Base-by-base conservation (phyloP, 1,140 invertebrate genomes). In the Centruroides sculpturatus region DNA sequence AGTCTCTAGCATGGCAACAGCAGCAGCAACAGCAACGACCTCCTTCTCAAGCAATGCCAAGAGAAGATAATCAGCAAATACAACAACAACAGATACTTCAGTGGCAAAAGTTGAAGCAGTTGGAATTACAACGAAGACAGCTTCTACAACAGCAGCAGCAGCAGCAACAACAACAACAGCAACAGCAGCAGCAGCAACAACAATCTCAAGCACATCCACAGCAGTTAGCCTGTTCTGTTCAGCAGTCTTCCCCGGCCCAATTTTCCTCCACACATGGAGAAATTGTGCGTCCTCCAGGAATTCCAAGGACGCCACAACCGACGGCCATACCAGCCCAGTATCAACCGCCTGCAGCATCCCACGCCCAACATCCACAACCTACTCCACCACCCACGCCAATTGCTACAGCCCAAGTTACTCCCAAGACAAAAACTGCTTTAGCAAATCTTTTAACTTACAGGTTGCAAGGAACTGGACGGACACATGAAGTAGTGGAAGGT, bases 361-460 rank as follows among this genome's bases (percentile, higher is more conserved):
- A 84, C 83, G 10, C 83, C 85, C 41, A 41, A 41, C 41, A 41
- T 8, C 59, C 56, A 34, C 65, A 35, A 8, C 48, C 60, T 8
- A 59, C 55, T 36, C 13, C 59, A 13, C 74, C 69, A 71, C 73
- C 66, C 68, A 64, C 63, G 53, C 75, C 13, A 64, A 60, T 66
- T 62, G n/a, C 85, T 83, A 47, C 83, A 84, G 10, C 83, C 84
- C 76, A 85, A n/a, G 86, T 92, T 47, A 92, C 90, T 70, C 82
- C 89, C 0, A 92, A 92, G 73, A 94, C 92, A 6, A 97, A 96
- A 78, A 95, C 92, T 2, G 92, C 92, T 0, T 75, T 98, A 34
- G 92, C 92, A 7, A 93, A 94, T 73, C 89, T 96, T 85, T 76
- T 97, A 55, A 95, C 85, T 66, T 94, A 85, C 70, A 81, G 92